These are phyloP conservation scores for Struthio camelus DNA, from an alignment of 2,113 vertebrate species.

Conservation along the genomic window DNA sequence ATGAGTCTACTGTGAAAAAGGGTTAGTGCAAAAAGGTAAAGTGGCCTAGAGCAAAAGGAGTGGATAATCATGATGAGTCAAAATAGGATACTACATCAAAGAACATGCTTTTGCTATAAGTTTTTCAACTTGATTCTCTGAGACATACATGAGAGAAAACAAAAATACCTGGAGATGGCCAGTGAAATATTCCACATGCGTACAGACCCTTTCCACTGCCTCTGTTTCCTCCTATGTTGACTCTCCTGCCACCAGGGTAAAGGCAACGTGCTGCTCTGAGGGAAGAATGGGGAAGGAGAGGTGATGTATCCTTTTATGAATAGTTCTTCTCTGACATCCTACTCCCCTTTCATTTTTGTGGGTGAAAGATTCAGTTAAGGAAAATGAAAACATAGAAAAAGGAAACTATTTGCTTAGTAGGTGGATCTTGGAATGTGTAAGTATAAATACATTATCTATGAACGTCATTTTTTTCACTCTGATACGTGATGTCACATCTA, in stretches of 20 bases:
- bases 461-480: neutral
- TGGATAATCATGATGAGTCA: neutral
- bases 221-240: neutral
- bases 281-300: neutral
- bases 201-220: neutral
- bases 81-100: neutral
- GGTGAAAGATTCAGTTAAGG: neutral
- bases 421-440: neutral
- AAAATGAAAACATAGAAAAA: neutral
- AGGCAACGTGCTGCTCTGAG: neutral
- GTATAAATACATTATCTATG: neutral
- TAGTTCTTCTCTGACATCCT: no score
- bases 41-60: neutral
- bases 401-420: neutral
- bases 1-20: neutral
- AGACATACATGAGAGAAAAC: neutral
- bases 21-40: neutral
- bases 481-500: neutral
- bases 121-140: neutral
- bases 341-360: neutral
- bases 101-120: neutral
- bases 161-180: neutral
- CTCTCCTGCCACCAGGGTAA: neutral
- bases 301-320: accelerated
- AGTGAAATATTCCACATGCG: neutral